Evolutionary conservation across 2,888 invertebrate species (phyloP).

Genomic region (Deilephila porcellus): DNA sequence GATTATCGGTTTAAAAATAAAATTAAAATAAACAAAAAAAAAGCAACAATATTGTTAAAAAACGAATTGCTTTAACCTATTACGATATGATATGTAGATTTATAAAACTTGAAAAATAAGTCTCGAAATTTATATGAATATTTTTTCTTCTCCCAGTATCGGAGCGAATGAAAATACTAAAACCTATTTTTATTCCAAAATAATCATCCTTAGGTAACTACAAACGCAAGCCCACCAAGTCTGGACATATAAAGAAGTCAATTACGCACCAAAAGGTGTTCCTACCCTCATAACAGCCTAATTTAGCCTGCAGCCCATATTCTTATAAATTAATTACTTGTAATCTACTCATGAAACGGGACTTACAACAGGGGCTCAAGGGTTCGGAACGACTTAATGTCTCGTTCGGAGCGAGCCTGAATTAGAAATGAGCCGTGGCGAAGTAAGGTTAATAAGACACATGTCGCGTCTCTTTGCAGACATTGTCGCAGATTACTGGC

Average conservation of each 20-base stretch:
- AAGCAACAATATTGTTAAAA: too few species aligned
- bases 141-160: too few species aligned
- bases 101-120: too few species aligned
- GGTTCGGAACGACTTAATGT: conserved; percentile 79
- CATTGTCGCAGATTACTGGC: conserved; percentile 46
- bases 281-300: conserved; percentile 66
- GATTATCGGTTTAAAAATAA: too few species aligned
- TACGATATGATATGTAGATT: too few species aligned
- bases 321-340: conserved; percentile 85
- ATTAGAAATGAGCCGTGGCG: conserved; percentile 79
- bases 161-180: too few species aligned
- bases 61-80: too few species aligned
- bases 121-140: too few species aligned
- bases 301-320: conserved; percentile 77
- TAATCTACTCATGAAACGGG: conserved; percentile 83
- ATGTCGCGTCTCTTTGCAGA: conserved; percentile 59
- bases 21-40: too few species aligned
- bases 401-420: conserved; percentile 72
- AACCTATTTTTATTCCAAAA: neutral
- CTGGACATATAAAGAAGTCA: conserved; percentile 26
- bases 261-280: conserved; percentile 31
- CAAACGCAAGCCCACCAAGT: neutral
- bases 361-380: conserved; percentile 74
- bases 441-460: conserved; percentile 78
- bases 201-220: neutral